A percentile compares a stretch with the other conserved stretches of the same genome.
These are phyloP conservation scores for Arrhamphus sclerolepis DNA, from an alignment of 2,797 vertebrate genomes.

Conservation along the genomic window DNA sequence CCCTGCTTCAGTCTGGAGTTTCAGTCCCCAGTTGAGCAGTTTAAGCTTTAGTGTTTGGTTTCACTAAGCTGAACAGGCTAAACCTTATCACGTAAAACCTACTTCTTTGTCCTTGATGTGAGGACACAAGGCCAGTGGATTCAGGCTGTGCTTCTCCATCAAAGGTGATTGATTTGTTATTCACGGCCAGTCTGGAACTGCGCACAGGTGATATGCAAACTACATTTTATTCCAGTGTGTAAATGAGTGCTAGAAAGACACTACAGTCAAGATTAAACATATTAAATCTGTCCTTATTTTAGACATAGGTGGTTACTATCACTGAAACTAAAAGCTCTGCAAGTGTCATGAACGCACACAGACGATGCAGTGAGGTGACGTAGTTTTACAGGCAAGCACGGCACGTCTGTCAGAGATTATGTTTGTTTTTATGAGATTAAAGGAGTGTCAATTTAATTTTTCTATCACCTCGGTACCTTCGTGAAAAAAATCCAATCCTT, in stretches of 20 bases:
- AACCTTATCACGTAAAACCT: slow-evolving; percentile 43
- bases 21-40: slow-evolving; percentile 32
- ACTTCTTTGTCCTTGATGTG: slow-evolving; percentile 45
- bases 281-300: slow-evolving; percentile 29
- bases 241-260: slow-evolving; percentile 20
- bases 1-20: slow-evolving; percentile 33
- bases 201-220: slow-evolving; percentile 21
- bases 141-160: slow-evolving; percentile 44
- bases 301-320: slow-evolving; percentile 8
- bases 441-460: background rate
- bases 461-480: background rate
- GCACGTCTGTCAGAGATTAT: background rate
- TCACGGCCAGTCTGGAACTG: slow-evolving; percentile 9
- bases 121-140: slow-evolving; percentile 32
- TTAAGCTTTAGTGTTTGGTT: slow-evolving; percentile 47
- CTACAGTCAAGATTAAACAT: slow-evolving; percentile 37
- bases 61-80: slow-evolving; percentile 38
- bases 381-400: background rate
- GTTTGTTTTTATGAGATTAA: background rate
- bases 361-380: background rate
- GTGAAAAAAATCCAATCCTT: slow-evolving; percentile 7
- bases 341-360: background rate
- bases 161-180: slow-evolving; percentile 34
- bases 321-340: background rate
- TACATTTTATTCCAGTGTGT: slow-evolving; percentile 29